Evolutionary conservation across 2,113 vertebrate species (phyloP).

Genomic region (Actinemys pallida): DNA sequence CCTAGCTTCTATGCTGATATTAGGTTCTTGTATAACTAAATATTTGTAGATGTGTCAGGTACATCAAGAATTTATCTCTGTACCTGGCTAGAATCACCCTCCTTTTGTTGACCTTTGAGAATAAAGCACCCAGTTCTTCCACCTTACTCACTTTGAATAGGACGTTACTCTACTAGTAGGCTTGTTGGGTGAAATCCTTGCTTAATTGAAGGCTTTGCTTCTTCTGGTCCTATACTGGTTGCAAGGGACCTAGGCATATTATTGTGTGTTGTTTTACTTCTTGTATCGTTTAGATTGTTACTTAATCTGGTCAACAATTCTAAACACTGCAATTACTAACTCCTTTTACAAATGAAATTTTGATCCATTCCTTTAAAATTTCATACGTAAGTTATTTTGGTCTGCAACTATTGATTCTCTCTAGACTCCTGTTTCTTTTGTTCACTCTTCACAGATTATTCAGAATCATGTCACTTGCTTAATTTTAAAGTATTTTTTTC

Average conservation of each 20-base stretch:
- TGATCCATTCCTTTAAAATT: background rate
- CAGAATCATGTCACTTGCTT: background rate
- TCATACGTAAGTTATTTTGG: background rate
- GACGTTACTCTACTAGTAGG: background rate
- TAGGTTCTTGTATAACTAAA: background rate
- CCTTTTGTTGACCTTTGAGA: conserved; percentile 22
- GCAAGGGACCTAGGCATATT: background rate
- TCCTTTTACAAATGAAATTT: background rate
- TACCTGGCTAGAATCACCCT: fast-evolving
- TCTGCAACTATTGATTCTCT: background rate
- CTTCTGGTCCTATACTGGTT: background rate
- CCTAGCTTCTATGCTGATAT: background rate
- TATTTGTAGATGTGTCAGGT: background rate
- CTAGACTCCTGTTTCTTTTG: background rate
- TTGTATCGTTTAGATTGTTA: fast-evolving
- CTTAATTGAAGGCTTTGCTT: background rate
- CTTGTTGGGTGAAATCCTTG: conserved; percentile 36
- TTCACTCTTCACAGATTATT: background rate
- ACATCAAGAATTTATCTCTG: background rate
- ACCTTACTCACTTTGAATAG: background rate
- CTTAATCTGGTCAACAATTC: background rate
- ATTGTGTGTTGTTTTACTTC: background rate
- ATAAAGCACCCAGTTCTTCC: background rate
- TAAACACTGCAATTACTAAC: background rate
- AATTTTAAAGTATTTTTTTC: background rate